Conservation (phyloP, 1,140 invertebrate species). For the Fopius arisanus region DNA sequence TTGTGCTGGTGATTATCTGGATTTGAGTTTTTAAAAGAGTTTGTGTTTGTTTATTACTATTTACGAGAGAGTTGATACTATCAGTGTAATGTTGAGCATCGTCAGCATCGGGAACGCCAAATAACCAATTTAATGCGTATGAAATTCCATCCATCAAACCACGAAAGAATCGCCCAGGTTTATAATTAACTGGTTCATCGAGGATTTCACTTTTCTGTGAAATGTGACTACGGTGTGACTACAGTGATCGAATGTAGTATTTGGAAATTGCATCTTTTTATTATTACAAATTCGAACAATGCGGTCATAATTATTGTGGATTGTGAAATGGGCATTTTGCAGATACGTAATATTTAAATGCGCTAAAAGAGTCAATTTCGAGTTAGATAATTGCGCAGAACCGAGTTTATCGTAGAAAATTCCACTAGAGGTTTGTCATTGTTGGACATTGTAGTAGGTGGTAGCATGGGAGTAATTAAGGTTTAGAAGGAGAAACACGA, state of each 20-base stretch:
- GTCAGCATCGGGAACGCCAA: slow-evolving; percentile 44
- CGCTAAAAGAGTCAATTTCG: slow-evolving; percentile 31
- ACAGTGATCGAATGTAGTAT: slow-evolving; percentile 17
- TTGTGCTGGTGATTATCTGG: slow-evolving; percentile 31
- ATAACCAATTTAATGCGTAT: slow-evolving; percentile 48
- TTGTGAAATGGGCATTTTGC: neutral
- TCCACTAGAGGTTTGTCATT: slow-evolving; percentile 14
- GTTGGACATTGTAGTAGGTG: neutral
- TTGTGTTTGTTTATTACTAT: slow-evolving; percentile 35
- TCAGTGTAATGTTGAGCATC: slow-evolving; percentile 44
- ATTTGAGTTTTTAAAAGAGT: slow-evolving; percentile 36
- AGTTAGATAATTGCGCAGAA: slow-evolving; percentile 23
- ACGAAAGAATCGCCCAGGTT: slow-evolving; percentile 25
- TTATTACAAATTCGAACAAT: slow-evolving; percentile 3
- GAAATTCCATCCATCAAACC: slow-evolving; percentile 45
- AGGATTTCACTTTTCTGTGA: slow-evolving; percentile 29
- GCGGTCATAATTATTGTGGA: neutral
- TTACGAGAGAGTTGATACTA: slow-evolving; percentile 36
- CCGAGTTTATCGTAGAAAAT: slow-evolving; percentile 36
- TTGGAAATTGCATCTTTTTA: neutral
- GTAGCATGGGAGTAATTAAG: neutral
- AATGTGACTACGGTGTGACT: neutral
- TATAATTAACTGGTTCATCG: slow-evolving; percentile 30
- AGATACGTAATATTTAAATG: slow-evolving; percentile 36
- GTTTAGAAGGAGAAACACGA: neutral